These are phyloP conservation scores for Gandaritis pyraliata DNA, from an alignment of 2,888 invertebrate genomes.

Conservation along the genomic window DNA sequence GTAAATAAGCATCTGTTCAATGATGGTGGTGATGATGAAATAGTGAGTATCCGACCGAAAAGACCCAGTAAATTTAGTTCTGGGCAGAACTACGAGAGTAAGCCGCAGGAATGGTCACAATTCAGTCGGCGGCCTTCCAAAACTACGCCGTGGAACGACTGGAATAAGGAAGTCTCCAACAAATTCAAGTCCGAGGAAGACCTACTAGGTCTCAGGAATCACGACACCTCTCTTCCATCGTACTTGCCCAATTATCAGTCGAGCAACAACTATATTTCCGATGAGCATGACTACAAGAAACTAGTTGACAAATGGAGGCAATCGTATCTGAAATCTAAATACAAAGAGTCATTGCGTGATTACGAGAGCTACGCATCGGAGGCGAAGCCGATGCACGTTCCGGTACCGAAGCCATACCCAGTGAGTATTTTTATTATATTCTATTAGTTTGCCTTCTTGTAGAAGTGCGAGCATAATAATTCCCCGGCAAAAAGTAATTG, in stretches of 20 bases:
- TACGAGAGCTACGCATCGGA: conserved; percentile 72
- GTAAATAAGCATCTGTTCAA: conserved; percentile 55
- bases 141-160: conserved; percentile 60
- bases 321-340: conserved; percentile 73
- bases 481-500: conserved; percentile 64
- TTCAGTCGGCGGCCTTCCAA: conserved; percentile 58
- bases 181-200: conserved; percentile 76
- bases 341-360: conserved; percentile 65
- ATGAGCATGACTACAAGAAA: conserved; percentile 70
- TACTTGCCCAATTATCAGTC: conserved; percentile 67
- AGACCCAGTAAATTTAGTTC: conserved; percentile 56
- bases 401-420: conserved; percentile 74
- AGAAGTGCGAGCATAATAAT: conserved; percentile 52
- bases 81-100: conserved; percentile 58
- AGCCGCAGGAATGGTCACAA: conserved; percentile 58
- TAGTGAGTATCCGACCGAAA: conserved; percentile 70
- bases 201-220: conserved; percentile 72
- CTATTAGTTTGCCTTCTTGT: conserved; percentile 36
- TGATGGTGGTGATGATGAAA: conserved; percentile 59
- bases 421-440: conserved; percentile 57
- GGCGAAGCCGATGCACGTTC: conserved; percentile 67
- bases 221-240: conserved; percentile 70
- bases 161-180: conserved; percentile 59
- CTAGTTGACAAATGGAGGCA: conserved; percentile 75
- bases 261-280: conserved; percentile 50